A percentile compares a stretch with the other conserved stretches of the same genome.
These are phyloP conservation scores for Trematomus loennbergii DNA, from an alignment of 2,113 vertebrate species.

Conservation along the genomic window DNA sequence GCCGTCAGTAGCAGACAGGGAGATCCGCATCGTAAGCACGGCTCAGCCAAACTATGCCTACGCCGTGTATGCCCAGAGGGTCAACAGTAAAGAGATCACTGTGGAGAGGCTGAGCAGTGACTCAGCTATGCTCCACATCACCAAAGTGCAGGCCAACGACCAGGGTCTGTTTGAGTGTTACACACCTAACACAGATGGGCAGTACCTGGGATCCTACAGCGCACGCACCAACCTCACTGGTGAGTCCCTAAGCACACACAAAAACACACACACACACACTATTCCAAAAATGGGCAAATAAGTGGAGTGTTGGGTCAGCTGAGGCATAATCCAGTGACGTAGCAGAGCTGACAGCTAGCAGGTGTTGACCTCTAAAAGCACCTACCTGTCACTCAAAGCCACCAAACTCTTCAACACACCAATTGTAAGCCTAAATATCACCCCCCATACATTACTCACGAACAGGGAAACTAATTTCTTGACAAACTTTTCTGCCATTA, in stretches of 20 bases:
- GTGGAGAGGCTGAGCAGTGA: conserved; percentile 90
- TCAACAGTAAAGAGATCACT: conserved; percentile 89
- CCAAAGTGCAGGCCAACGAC: conserved; percentile 89
- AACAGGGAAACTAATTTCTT: too few species aligned
- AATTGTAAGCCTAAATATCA: too few species aligned
- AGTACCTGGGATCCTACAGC: conserved; percentile 86
- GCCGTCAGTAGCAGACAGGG: conserved; percentile 84
- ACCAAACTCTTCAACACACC: too few species aligned
- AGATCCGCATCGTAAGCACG: conserved; percentile 96
- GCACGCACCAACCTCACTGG: conserved; percentile 91
- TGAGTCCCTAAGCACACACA: conserved; percentile 75
- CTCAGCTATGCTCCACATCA: conserved; percentile 89
- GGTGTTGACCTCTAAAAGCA: too few species aligned
- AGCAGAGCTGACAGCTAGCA: too few species aligned
- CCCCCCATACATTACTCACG: too few species aligned
- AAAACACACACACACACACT: neutral
- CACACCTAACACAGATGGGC: conserved; percentile 87
- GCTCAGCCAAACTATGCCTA: conserved; percentile 91
- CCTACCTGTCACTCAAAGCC: too few species aligned
- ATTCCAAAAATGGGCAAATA: too few species aligned
- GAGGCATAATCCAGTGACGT: too few species aligned
- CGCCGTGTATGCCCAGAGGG: conserved; percentile 89
- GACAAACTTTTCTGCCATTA: too few species aligned
- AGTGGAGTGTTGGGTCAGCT: too few species aligned
- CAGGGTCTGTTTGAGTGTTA: conserved; percentile 87